A percentile compares a stretch with the other conserved stretches of the same genome.
Conservation (phyloP, 2,113 vertebrate species). For the Gallinago paraguaiae region DNA sequence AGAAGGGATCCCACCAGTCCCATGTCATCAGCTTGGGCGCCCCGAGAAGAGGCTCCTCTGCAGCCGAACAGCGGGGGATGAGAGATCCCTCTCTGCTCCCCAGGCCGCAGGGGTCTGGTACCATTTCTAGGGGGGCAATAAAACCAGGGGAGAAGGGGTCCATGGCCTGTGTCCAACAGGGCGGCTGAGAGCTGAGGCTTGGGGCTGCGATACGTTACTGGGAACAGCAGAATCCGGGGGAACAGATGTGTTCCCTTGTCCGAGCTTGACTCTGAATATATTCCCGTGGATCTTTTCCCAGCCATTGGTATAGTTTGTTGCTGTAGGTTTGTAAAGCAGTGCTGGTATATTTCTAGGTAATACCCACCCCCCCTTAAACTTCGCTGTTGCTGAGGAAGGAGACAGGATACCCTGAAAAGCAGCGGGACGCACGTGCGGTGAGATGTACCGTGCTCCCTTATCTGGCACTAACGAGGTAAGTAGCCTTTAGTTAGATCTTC, state of each 20-base stretch:
- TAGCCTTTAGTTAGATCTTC: not conserved
- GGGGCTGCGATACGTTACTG: not conserved
- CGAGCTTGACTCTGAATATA: not conserved
- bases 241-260: not conserved
- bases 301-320: not conserved
- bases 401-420: not conserved
- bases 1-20: constrained; percentile 38
- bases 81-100: not conserved
- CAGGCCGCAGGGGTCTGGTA: not conserved
- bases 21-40: not conserved
- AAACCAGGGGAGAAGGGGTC: not conserved
- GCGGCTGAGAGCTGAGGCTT: not conserved
- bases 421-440: not conserved
- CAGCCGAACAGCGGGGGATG: constrained; percentile 35
- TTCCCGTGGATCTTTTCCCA: not conserved
- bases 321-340: not conserved
- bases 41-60: constrained; percentile 43
- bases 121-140: not conserved
- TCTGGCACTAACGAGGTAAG: not conserved
- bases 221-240: not conserved
- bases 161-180: constrained; percentile 5
- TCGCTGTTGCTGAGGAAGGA: not conserved
- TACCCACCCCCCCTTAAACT: not conserved
- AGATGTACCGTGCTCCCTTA: not conserved
- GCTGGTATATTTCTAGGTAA: not conserved